A percentile compares a stretch with the other conserved stretches of the same genome.
These are phyloP conservation scores for Ischnura elegans DNA, from an alignment of 2,888 invertebrate genomes.

Conservation along the genomic window DNA sequence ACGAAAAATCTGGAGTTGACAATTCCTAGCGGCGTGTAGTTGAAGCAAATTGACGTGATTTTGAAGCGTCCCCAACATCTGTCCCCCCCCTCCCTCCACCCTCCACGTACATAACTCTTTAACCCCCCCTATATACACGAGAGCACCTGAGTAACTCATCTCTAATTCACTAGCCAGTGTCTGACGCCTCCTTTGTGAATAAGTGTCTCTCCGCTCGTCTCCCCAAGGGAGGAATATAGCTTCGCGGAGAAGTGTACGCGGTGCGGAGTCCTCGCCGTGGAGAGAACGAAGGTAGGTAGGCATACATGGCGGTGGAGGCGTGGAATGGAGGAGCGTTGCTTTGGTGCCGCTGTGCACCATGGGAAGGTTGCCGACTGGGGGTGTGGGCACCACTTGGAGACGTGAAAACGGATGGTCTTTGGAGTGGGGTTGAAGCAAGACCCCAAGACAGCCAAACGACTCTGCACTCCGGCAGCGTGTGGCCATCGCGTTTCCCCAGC, in stretches of 20 bases:
- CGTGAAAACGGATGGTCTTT: not conserved
- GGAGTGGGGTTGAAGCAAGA: not conserved
- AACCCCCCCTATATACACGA: not conserved
- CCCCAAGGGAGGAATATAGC: not conserved
- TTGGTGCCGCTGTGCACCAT: not conserved
- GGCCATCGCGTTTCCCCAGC: not conserved
- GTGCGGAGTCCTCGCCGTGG: not conserved
- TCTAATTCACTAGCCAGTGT: conserved; percentile 59
- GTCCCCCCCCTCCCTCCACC: not conserved
- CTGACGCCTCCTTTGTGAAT: conserved; percentile 51
- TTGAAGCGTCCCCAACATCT: not conserved
- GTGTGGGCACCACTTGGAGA: not conserved
- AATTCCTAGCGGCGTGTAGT: no score
- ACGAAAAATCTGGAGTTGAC: no score
- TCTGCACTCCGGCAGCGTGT: not conserved
- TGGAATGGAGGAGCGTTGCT: not conserved
- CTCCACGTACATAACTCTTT: no score
- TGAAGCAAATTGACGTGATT: conserved; percentile 62
- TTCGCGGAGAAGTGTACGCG: not conserved
- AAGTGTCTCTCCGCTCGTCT: not conserved
- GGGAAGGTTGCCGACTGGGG: not conserved
- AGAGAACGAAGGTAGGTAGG: not conserved
- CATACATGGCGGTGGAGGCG: not conserved
- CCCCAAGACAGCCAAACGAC: not conserved
- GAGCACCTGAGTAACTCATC: conserved; percentile 45